Percentiles rank a stretch among this genome's conserved stretches.
Evolutionary conservation across 2,888 invertebrate genomes (phyloP).

Genomic region (Lithophane leautieri): DNA sequence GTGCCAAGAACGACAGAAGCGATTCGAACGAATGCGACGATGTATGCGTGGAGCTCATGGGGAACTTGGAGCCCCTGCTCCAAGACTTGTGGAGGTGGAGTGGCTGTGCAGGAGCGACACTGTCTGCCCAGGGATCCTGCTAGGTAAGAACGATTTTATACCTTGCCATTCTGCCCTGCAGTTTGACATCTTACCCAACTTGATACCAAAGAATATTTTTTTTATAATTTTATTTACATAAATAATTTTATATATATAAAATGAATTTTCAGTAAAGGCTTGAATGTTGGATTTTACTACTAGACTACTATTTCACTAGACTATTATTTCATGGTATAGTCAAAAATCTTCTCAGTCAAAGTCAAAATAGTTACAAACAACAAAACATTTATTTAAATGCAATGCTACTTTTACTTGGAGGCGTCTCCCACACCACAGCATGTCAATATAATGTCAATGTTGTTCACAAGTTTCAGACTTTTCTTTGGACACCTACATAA

Average conservation of each 20-base stretch:
- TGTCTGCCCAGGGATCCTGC: conserved; percentile 91
- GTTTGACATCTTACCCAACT: background rate
- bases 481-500: background rate
- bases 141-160: conserved; percentile 78
- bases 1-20: conserved; percentile 76
- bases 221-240: too few relatives aligned
- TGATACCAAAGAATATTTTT: background rate
- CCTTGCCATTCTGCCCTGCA: too few relatives aligned
- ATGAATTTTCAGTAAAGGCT: background rate
- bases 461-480: background rate
- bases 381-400: background rate
- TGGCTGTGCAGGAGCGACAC: conserved; percentile 93
- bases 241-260: too few relatives aligned
- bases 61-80: conserved; percentile 94
- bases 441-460: background rate
- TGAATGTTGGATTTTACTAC: background rate
- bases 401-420: background rate
- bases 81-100: conserved; percentile 94
- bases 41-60: conserved; percentile 93
- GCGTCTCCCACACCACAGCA: too few relatives aligned
- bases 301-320: too few relatives aligned
- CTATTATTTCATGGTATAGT: background rate
- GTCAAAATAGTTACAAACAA: background rate
- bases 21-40: conserved; percentile 80
- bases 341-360: background rate